These are phyloP conservation scores for Tragelaphus scriptus DNA, from an alignment of 2,113 vertebrate species.

Conservation along the genomic window DNA sequence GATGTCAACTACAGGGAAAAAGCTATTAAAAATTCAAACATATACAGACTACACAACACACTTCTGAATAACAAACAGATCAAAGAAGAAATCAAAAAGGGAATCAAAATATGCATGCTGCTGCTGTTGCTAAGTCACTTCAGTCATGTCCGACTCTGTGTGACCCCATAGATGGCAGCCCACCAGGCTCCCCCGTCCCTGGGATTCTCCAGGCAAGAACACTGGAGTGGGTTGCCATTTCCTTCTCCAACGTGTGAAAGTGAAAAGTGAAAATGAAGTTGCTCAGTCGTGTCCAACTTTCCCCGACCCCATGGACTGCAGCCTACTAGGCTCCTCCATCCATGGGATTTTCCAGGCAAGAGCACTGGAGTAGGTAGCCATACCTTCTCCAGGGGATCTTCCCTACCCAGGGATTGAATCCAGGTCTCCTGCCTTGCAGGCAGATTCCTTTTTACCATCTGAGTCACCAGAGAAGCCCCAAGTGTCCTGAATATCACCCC, in stretches of 20 bases:
- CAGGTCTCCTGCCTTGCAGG: background rate
- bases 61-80: background rate
- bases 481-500: background rate
- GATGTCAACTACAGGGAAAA: background rate
- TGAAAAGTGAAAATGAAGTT: background rate
- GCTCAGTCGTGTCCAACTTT: too few relatives aligned
- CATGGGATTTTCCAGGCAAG: too few relatives aligned
- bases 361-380: background rate
- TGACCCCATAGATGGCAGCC: rapidly evolving
- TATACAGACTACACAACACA: background rate
- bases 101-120: background rate
- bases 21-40: background rate
- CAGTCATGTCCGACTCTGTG: background rate
- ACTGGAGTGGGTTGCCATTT: background rate
- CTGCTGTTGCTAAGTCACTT: background rate
- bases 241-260: background rate
- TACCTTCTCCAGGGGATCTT: background rate
- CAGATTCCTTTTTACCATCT: background rate
- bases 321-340: too few relatives aligned
- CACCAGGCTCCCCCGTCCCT: background rate
- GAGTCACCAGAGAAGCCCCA: background rate
- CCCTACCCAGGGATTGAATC: too few relatives aligned
- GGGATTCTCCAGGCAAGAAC: background rate
- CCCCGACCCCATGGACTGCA: too few relatives aligned
- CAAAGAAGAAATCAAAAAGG: background rate